These are phyloP conservation scores for Gephyroberyx darwinii DNA, from an alignment of 2,797 vertebrate genomes.

Conservation along the genomic window DNA sequence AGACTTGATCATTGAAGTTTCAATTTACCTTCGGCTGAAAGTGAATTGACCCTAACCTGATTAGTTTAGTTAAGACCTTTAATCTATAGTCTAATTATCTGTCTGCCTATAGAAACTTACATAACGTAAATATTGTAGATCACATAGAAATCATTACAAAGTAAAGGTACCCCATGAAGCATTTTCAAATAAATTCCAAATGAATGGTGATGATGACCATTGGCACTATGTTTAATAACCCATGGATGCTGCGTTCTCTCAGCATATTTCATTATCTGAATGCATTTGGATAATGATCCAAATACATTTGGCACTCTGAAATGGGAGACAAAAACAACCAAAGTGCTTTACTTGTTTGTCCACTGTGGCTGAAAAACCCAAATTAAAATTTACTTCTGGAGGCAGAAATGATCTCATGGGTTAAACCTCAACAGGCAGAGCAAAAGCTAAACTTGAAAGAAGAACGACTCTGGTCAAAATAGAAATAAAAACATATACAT, in stretches of 20 bases:
- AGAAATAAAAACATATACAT: too few species aligned
- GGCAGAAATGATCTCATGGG: too few species aligned
- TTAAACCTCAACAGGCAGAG: too few species aligned
- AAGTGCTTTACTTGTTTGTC: neutral
- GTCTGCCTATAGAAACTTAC: neutral
- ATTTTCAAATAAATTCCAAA: constrained; percentile 25
- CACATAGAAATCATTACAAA: neutral
- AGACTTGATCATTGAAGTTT: too few species aligned
- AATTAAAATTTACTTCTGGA: too few species aligned
- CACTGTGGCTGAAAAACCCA: too few species aligned
- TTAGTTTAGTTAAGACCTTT: too few species aligned
- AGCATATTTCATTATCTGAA: constrained; percentile 58
- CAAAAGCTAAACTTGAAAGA: too few species aligned
- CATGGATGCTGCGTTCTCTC: constrained; percentile 46
- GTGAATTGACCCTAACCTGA: neutral
- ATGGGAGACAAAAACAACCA: neutral
- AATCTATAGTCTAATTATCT: too few species aligned
- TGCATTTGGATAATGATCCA: constrained; percentile 44
- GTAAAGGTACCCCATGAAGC: neutral
- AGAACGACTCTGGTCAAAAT: too few species aligned
- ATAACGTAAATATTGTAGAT: neutral
- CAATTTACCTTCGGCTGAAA: neutral
- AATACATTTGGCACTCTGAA: constrained; percentile 19
- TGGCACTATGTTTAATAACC: constrained; percentile 51
- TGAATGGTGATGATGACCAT: constrained; percentile 33